Conservation (phyloP, 2,113 vertebrate genomes). For the Argyrosomus japonicus region DNA sequence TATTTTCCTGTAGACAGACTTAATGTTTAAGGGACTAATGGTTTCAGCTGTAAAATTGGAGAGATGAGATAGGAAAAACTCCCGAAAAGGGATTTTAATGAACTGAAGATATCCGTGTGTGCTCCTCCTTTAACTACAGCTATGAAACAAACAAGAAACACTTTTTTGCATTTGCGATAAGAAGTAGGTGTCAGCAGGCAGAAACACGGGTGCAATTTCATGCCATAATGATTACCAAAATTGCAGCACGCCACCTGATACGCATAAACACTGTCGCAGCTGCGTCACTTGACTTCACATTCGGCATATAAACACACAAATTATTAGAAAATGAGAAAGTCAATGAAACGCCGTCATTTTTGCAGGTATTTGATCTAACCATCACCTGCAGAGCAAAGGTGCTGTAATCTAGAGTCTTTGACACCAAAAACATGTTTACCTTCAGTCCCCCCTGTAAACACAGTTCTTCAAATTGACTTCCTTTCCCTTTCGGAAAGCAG, state of each 20-base stretch:
- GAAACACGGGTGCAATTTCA: constrained; percentile 35
- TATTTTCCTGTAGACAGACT: neutral
- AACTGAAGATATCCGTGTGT: neutral
- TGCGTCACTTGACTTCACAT: constrained; percentile 22
- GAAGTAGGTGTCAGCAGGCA: neutral
- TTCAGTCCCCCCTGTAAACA: constrained; percentile 15
- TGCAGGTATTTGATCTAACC: constrained; percentile 12
- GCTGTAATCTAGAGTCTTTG: neutral
- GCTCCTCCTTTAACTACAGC: neutral
- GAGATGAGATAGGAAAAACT: neutral
- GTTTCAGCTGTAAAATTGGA: neutral
- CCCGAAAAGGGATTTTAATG: neutral
- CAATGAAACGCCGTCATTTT: constrained; percentile 9
- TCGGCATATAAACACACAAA: constrained; percentile 16
- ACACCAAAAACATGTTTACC: constrained; percentile 16
- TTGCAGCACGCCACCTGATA: constrained; percentile 6
- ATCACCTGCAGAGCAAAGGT: neutral
- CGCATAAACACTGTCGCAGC: constrained; percentile 29
- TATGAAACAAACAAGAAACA: constrained; percentile 3
- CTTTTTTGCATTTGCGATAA: constrained; percentile 16
- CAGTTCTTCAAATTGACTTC: constrained; percentile 27
- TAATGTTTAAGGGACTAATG: neutral
- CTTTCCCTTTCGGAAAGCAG: constrained; percentile 21
- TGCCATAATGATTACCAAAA: constrained; percentile 34
- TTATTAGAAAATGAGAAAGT: constrained; percentile 20